These are phyloP conservation scores for Diglossa cyanea DNA, from an alignment of 2,797 vertebrate genomes.

Conservation along the genomic window DNA sequence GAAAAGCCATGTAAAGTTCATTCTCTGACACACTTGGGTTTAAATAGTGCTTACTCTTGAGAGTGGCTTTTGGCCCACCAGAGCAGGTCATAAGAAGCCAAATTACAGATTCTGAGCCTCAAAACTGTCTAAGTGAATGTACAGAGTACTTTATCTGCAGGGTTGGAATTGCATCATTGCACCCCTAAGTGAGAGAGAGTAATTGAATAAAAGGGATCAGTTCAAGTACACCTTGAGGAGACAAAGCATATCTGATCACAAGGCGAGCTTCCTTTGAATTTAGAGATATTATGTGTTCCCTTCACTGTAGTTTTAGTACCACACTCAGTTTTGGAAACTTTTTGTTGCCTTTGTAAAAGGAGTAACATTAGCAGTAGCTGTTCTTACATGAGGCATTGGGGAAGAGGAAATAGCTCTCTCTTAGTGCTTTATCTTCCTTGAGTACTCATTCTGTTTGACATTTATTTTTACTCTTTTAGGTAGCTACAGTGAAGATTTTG, in stretches of 20 bases:
- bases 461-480: conserved; percentile 36
- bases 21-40: background rate
- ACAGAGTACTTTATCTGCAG: background rate
- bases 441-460: background rate
- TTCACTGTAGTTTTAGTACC: background rate
- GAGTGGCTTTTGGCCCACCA: background rate
- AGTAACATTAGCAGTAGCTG: background rate
- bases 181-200: background rate
- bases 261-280: background rate
- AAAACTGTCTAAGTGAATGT: background rate
- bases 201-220: background rate
- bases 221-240: background rate
- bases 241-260: background rate
- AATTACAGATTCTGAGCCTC: background rate
- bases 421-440: background rate
- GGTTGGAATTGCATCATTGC: background rate
- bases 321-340: background rate
- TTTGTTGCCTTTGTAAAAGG: background rate
- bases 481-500: conserved; percentile 82
- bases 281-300: background rate
- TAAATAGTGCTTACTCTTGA: background rate
- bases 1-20: background rate
- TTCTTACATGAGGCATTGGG: fast-evolving
- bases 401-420: background rate
- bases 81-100: background rate